Base-by-base conservation (phyloP, 2,888 invertebrate genomes). In the Eledona agricola region DNA sequence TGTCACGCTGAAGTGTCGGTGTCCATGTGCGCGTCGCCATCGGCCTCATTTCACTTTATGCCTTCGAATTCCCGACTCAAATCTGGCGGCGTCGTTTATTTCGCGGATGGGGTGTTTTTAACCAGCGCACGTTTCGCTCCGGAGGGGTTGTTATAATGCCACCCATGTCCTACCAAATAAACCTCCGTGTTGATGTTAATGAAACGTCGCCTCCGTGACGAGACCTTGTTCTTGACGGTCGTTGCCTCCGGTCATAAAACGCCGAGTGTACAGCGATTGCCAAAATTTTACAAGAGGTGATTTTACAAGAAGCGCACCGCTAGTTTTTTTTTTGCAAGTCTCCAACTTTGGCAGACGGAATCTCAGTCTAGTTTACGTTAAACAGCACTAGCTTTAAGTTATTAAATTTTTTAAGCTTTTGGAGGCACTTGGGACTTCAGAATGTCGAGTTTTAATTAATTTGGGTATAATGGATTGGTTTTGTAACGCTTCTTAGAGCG, bases 1-100 rank as follows among this genome's bases (percentile, higher is more conserved):
- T 45, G 45, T 45, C 45, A 16, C 43, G 23, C 31, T 23, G 22
- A 34, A 46, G 32, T 32, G 23, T 32, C 25, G 42, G 28, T 19
- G 7, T 20, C 47, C 47, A 47, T 47, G 37, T 47, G 47, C 32
- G 47, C 37, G 37, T 19, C 37, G 37, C 16, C 37, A 47, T 47
- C 37, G 47, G 35, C 7, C 26, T 47, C 47, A 40, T 50, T 50
- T 50, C 50, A 31, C 42, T 50, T 50, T 50, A 50, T 40, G 50
- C 34, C 50, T 42, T 50, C 32, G 50, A 50, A 50, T 50, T 40
- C 40, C 50, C 29, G 40, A 32, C 50, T 42, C 40, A 42, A 50
- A 50, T 50, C 50, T 26, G 50, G 40, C 38, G 7, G 17, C 29
- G 38, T 31, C 37, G 25, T 50, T 40, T 31, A 31, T 31, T 22